Conservation (phyloP, 64 coral and sea anemone species). For the Actinia tenebrosa region DNA sequence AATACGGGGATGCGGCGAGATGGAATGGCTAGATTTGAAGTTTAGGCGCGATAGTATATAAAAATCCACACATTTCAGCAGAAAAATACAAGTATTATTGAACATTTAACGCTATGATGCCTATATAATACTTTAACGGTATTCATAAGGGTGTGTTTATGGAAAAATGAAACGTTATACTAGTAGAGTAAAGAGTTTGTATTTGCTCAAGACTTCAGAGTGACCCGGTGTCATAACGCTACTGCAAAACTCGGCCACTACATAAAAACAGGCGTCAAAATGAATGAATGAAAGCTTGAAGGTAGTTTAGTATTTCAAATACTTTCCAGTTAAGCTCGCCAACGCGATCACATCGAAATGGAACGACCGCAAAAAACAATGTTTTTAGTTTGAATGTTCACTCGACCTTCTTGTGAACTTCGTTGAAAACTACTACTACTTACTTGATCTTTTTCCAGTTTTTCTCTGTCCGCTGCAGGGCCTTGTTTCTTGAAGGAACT, state of each 20-base stretch:
- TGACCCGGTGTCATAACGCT: not conserved
- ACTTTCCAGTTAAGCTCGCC: not conserved
- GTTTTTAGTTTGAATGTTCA: not conserved
- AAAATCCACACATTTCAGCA: not conserved
- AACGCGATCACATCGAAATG: not conserved
- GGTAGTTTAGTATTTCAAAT: not conserved
- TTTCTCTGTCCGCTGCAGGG: slow-evolving; percentile 44
- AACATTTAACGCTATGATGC: not conserved
- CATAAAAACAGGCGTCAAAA: not conserved
- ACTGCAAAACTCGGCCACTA: not conserved
- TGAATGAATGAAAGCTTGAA: not conserved
- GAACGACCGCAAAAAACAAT: not conserved
- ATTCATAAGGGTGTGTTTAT: too few species aligned
- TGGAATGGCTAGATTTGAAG: not conserved
- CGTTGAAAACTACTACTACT: not conserved
- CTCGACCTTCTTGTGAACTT: not conserved
- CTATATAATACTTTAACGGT: not conserved
- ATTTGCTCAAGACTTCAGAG: not conserved
- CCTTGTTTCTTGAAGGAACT: slow-evolving; percentile 33
- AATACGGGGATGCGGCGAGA: not conserved
- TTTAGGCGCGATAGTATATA: not conserved
- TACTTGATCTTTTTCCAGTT: slow-evolving; percentile 56
- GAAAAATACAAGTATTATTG: not conserved
- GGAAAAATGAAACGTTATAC: not conserved
- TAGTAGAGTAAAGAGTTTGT: not conserved